Conservation (phyloP, 1,140 invertebrate genomes). For the Leptopilina boulardi region DNA sequence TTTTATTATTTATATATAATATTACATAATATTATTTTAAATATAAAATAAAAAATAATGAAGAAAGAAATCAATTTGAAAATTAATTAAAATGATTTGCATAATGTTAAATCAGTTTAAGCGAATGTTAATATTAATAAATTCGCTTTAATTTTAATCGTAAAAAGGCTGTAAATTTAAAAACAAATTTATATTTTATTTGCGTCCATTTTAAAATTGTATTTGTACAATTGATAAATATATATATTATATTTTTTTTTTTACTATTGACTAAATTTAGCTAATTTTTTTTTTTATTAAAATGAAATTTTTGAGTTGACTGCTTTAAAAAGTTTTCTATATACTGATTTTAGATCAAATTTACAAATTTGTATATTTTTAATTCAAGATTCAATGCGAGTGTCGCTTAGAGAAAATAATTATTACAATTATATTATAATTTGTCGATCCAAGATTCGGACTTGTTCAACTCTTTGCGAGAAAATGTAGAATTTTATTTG, state of each 20-base stretch:
- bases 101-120: neutral
- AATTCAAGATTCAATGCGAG: constrained; percentile 21
- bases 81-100: neutral
- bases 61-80: neutral
- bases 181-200: constrained; percentile 24
- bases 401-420: neutral
- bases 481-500: constrained; percentile 25
- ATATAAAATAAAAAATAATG: neutral
- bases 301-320: neutral
- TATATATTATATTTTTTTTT: constrained; percentile 16
- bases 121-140: neutral
- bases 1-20: neutral
- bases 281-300: neutral
- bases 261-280: neutral
- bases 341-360: neutral
- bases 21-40: neutral
- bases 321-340: too few relatives aligned
- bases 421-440: neutral
- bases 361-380: neutral
- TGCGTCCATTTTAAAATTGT: constrained; percentile 14
- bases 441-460: constrained; percentile 16
- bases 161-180: constrained; percentile 23
- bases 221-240: neutral
- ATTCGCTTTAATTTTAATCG: neutral
- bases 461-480: constrained; percentile 3